These are phyloP conservation scores for Fragum sueziense DNA, from an alignment of 2,888 invertebrate genomes.

Conservation along the genomic window DNA sequence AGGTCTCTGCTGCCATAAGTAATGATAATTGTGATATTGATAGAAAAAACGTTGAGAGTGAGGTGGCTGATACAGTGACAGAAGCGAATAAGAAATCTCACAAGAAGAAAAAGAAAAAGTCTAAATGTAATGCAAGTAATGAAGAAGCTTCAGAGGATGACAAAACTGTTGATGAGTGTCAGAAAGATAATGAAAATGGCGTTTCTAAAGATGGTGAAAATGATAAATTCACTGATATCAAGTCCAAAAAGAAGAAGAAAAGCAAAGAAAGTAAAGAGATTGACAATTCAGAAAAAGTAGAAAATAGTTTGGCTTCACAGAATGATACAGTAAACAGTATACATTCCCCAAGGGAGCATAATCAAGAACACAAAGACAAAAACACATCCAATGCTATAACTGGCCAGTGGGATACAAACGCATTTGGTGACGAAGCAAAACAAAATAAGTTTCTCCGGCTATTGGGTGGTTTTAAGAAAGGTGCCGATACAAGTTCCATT, in stretches of 20 bases:
- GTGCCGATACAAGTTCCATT: constrained; percentile 18
- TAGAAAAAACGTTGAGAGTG: no score
- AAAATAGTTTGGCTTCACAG: neutral
- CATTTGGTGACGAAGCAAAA: constrained; percentile 64
- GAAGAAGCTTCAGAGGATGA: neutral
- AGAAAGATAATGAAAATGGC: neutral
- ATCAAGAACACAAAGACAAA: neutral
- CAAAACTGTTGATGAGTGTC: neutral
- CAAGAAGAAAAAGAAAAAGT: neutral
- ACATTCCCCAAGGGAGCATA: neutral
- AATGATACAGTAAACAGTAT: neutral
- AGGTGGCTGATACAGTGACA: neutral
- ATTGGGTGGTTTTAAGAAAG: constrained; percentile 71
- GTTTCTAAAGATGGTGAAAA: neutral
- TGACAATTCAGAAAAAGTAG: neutral
- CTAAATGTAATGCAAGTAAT: neutral
- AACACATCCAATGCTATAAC: neutral
- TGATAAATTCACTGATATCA: neutral
- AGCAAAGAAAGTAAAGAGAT: constrained; percentile 12
- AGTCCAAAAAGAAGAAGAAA: constrained; percentile 36
- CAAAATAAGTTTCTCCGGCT: constrained; percentile 74
- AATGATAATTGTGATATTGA: no score
- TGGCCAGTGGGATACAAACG: constrained; percentile 71
- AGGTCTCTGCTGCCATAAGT: no score
- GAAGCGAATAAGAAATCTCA: neutral